Evolutionary conservation across 2,797 vertebrate species (phyloP), one percentile per base, ranked within the genome.

Genomic region (Cossypha caffra): DNA sequence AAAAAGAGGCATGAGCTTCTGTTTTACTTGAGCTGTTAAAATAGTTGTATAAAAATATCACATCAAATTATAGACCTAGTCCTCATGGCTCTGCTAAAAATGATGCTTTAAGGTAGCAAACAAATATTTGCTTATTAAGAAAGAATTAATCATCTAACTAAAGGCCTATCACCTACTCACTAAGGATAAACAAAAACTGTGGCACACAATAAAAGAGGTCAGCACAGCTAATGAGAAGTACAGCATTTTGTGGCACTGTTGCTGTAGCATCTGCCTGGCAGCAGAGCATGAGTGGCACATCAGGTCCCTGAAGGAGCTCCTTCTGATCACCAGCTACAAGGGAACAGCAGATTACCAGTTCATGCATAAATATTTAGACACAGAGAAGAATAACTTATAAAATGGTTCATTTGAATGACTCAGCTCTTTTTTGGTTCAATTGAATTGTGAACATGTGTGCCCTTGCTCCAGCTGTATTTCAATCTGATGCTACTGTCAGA

Each of bases 21-120:
- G 28, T 58, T 71, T 78, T 88, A 59, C 61, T 91, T 71, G 33
- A 94, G 58, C 67, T 92, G 43, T 45, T 95, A 42, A 88, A 75
- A 24, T 83, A 87, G 66, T 61, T 82, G 78, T 45, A 62, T 33
- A 47, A 85, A 96, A 95, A 90, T 77, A 91, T 26, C 59, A 57
- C 35, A 67, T 54, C 57, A 57, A 33, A 59, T 23, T 58, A 59
- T 1, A 50, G 43, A 64, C 48, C 42, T 54, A 77, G 20, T 38
- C 68, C 37, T 95, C 37, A 10, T 3, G 67, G 42, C 51, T 84
- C 25, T 47, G 33, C 50, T 82, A 61, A 48, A 45, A 79, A 37
- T 10, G 10, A 75, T 31, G 19, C 31, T 86, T 81, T 69, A 61
- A 63, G 45, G 38, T 74, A 68, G 28, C 35, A 88, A 52, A 72